Evolutionary conservation across 2,888 invertebrate genomes (phyloP).

Genomic region (Agonopterix arenella): DNA sequence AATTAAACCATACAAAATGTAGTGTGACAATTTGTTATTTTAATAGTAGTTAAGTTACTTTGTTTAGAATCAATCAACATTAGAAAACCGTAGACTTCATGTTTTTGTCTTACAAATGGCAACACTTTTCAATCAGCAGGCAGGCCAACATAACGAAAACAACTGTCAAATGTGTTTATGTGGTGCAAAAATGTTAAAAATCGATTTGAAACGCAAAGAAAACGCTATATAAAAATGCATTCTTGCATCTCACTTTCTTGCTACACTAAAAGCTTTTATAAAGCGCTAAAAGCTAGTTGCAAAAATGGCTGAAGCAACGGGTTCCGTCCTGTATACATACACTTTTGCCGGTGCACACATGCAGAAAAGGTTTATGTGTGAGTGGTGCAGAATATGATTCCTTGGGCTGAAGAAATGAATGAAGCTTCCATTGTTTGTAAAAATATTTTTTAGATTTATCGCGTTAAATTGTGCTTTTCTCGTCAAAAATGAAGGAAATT

Average conservation of each 20-base stretch:
- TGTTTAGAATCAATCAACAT: too few relatives aligned
- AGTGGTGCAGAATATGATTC: too few relatives aligned
- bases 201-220: not conserved
- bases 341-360: too few relatives aligned
- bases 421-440: conserved; percentile 50
- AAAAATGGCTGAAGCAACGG: conserved; percentile 66
- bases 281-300: too few relatives aligned
- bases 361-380: too few relatives aligned
- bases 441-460: conserved; percentile 25
- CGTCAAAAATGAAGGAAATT: conserved; percentile 54
- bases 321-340: too few relatives aligned
- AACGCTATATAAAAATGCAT: not conserved
- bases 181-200: not conserved
- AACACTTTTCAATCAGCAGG: not conserved
- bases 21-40: too few relatives aligned
- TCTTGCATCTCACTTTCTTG: not conserved
- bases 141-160: not conserved
- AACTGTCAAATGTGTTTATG: not conserved
- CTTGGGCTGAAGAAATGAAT: conserved; percentile 65
- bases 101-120: too few relatives aligned
- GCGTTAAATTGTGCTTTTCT: not conserved
- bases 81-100: too few relatives aligned
- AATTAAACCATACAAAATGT: too few relatives aligned
- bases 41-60: too few relatives aligned
- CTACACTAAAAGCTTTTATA: too few relatives aligned